phyloP scores from a whole-genome alignment of 2,888 invertebrate species.

The Pheosia gnoma region DNA sequence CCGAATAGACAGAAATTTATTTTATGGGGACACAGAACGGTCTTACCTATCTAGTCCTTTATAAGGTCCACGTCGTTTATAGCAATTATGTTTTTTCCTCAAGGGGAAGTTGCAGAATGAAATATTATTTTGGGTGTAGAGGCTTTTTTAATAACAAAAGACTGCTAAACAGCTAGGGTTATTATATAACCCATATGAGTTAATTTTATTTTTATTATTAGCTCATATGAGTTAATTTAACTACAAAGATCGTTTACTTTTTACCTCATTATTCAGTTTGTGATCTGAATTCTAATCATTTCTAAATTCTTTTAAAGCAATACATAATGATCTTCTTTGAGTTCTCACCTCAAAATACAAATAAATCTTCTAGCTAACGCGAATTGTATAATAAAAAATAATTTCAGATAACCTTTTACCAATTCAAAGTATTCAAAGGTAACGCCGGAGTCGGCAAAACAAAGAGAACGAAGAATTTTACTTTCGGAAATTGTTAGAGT shows the following conservation, averaged over 20 bases:
- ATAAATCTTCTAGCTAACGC: background rate
- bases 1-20: slow-evolving; percentile 43
- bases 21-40: slow-evolving; percentile 32
- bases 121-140: no score
- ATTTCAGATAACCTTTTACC: background rate
- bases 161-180: no score
- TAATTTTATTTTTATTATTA: no score
- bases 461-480: slow-evolving; percentile 10
- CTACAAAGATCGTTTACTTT: no score
- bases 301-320: no score
- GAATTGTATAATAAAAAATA: background rate
- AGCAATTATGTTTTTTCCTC: slow-evolving; percentile 27
- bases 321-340: no score
- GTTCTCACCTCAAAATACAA: no score
- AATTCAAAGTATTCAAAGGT: slow-evolving; percentile 3
- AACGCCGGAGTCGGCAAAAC: slow-evolving; percentile 6
- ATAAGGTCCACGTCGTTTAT: slow-evolving; percentile 29
- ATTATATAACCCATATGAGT: no score
- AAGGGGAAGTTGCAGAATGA: background rate
- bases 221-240: no score
- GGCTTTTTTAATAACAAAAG: no score
- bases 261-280: no score
- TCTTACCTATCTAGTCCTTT: slow-evolving; percentile 30
- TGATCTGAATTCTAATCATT: no score
- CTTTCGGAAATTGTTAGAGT: slow-evolving; percentile 9